Base-by-base conservation (phyloP, 2,113 vertebrate genomes). In the Heterotilapia buettikoferi region DNA sequence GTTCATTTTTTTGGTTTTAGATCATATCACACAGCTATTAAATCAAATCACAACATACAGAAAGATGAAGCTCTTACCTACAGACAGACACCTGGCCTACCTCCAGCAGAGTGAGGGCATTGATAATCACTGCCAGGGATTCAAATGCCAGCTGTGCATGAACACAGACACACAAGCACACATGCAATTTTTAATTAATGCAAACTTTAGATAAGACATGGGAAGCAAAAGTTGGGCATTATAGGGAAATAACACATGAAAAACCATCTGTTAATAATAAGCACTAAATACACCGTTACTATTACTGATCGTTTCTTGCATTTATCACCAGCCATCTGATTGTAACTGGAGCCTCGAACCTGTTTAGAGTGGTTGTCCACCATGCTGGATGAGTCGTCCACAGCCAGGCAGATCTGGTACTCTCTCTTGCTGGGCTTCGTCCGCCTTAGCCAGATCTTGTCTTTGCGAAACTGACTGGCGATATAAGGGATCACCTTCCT, bases 351-450 rank as follows among this genome's bases (percentile, higher is more conserved):
- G 50, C n/a, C 31, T 16, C 83, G 24, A 19, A 99, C 99, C 98
- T 99, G 99, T 93, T 99, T 99, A 36, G 98, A 98, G 89, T 99
- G 99, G 94, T 99, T 99, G 95, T 99, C 98, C 83, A 97, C 96
- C 99, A 99, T 99, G 90, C 99, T 99, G 50, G 99, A 98, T 4
- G 99, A 99, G 90, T 99, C 99, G 71, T 99, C 99, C 18, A 99
- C 95, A 16, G 99, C 99, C 94, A 99, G 90, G 88, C 99, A 99
- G 83, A 99, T 99, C 96, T 98, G 98, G 93, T 99, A 99, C 50
- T 99, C 97, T 2, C 98, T 97, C 95, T 99, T 99, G 86, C 98
- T 99, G 93, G 98, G 98, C 90, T 99, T 99, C 59, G 98, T 99
- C 90, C 98, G 97, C 90, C 99, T 96, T 95, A 99, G 93, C 99